Evolutionary conservation across 2,888 invertebrate genomes (phyloP).

Genomic region (Fissipunctia ypsillon): DNA sequence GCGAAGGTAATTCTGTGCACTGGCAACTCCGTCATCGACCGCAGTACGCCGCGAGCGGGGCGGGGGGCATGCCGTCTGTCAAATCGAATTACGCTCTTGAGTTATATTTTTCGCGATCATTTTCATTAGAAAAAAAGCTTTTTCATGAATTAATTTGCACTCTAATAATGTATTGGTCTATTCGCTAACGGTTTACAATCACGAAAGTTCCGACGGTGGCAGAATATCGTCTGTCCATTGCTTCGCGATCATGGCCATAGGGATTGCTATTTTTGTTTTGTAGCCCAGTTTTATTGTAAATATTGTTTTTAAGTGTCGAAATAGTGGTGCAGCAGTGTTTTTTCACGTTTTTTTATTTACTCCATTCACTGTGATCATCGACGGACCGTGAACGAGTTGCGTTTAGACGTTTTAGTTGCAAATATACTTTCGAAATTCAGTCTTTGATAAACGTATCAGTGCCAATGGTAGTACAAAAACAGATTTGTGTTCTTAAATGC

Average conservation of each 20-base stretch:
- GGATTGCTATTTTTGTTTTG: slow-evolving; percentile 86
- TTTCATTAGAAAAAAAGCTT: slow-evolving; percentile 80
- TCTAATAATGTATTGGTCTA: slow-evolving; percentile 68
- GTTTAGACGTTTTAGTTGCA: slow-evolving; percentile 66
- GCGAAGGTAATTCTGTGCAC: slow-evolving; percentile 63
- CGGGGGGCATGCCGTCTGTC: slow-evolving; percentile 81
- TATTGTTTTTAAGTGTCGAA: slow-evolving; percentile 86
- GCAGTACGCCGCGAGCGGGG: slow-evolving; percentile 75
- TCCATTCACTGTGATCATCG: slow-evolving; percentile 67
- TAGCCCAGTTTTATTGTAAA: slow-evolving; percentile 86
- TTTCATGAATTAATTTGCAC: slow-evolving; percentile 80
- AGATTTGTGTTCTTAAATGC: slow-evolving; percentile 70
- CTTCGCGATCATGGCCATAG: slow-evolving; percentile 63
- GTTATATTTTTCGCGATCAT: slow-evolving; percentile 78
- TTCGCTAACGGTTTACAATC: slow-evolving; percentile 69
- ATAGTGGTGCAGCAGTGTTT: slow-evolving; percentile 72
- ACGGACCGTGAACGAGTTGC: slow-evolving; percentile 71
- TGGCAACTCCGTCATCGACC: slow-evolving; percentile 86
- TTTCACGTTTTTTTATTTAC: slow-evolving; percentile 69
- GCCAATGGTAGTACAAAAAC: slow-evolving; percentile 74
- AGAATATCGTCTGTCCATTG: slow-evolving; percentile 47
- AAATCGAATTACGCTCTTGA: slow-evolving; percentile 81
- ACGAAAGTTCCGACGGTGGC: slow-evolving; percentile 67
- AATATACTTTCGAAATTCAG: slow-evolving; percentile 74
- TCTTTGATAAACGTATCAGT: slow-evolving; percentile 65